Percentiles rank a stretch among this genome's conserved stretches.
These are phyloP conservation scores for Apeltes quadracus DNA, from an alignment of 2,113 vertebrate species.

Conservation along the genomic window DNA sequence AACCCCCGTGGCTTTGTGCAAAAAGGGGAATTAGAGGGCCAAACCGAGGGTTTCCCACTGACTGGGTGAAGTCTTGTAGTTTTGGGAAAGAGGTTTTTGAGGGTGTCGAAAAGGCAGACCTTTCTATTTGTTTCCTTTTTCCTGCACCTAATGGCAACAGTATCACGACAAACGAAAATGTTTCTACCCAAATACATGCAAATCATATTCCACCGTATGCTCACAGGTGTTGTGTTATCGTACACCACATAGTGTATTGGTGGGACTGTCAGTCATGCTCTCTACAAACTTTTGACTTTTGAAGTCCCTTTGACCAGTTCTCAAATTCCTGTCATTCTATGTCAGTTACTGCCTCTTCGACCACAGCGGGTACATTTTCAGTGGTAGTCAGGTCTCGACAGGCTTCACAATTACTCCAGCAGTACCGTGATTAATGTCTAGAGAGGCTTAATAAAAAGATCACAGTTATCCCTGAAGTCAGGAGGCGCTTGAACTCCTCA, in stretches of 20 bases:
- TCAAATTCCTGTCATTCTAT: neutral
- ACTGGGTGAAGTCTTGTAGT: conserved; percentile 18
- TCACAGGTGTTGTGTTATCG: neutral
- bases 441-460: conserved; percentile 51
- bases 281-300: conserved; percentile 1
- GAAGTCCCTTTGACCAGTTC: neutral
- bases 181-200: neutral
- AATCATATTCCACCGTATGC: neutral
- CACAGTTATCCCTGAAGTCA: conserved; percentile 30
- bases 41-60: conserved; percentile 26
- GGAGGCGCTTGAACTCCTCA: conserved; percentile 53
- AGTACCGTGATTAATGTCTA: conserved; percentile 33
- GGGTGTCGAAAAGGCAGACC: neutral
- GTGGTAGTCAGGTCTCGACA: neutral
- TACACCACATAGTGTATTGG: neutral
- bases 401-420: conserved; percentile 11
- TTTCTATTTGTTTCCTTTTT: neutral
- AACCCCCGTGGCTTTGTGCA: conserved; percentile 26
- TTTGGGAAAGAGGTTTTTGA: neutral
- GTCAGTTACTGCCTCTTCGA: conserved; percentile 4
- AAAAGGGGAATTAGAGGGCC: conserved; percentile 30
- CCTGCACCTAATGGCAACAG: neutral
- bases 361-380: neutral
- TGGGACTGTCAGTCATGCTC: neutral
- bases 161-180: neutral